Base-by-base conservation (phyloP, 2,888 invertebrate species). In the Cheilosia soror region DNA sequence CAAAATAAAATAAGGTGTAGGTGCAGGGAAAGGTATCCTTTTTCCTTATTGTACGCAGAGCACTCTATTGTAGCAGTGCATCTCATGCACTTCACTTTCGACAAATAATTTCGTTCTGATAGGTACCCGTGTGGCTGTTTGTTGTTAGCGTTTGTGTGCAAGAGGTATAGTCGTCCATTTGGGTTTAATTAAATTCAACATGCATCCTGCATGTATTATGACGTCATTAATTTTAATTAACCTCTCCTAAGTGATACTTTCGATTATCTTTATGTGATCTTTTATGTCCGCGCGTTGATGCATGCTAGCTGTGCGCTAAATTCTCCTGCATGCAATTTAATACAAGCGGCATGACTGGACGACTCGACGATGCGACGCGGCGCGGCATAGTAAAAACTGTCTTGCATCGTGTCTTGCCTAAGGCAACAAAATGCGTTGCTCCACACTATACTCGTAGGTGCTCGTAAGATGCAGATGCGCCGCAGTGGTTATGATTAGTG, bases 171-270 rank as follows among this genome's bases (percentile, higher is more conserved):
- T 44, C 55, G 47, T 66, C 62, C 72, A 77, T 73, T 63, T 75
- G 73, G 31, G 63, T 53, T 75, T 79, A 75, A 84, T 84, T 75
- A 76, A 80, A 80, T 80, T 66, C 53, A 71, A 80, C 84, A 69
- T 84, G 79, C 40, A 65, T 80, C 66, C 75, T 76, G 80, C 80
- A 66, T 80, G 71, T 76, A 76, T 85, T 80, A 85, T 85, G 84
- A 80, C 76, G 84, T 85, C 75, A 80, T 85, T 85, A 76, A 80
- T 85, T 80, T 85, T 85, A 85, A 85, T 85, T 85, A 80, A 85
- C 53, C 84, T 80, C 51, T 53, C 40, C 76, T 80, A 76, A 80
- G 76, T 80, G 84, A 76, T 85, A 85, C 80, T 84, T 69, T 79
- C 69, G 63, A 79, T 84, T 69, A 84, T 84, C 73, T 79, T 79